Base-by-base conservation (phyloP, 2,113 vertebrate species). In the Litocranius walleri region DNA sequence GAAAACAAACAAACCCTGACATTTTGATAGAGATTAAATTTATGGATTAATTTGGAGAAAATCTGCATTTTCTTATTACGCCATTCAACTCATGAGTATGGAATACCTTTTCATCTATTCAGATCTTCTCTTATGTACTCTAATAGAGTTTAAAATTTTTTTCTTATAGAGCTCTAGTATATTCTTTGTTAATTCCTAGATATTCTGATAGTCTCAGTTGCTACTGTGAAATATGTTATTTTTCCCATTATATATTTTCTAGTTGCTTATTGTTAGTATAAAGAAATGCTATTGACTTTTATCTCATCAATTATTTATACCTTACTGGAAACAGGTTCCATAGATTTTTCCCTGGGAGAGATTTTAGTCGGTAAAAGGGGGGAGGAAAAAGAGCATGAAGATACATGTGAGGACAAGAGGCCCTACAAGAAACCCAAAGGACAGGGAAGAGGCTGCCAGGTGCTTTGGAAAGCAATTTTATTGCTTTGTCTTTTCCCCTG, bases 291-390 rank as follows among this genome's bases (percentile, higher is more conserved):
- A 62, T 91, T 74, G 94, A 91, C 87, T 90, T 87, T 87, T 90
- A 30, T 86, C 52, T 90, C 36, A 82, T 93, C 54, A 77, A 86
- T 90, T 95, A 90, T 93, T 95, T 81, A 90, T 36, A 82, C 36
- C 36, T 91, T 33, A 45, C 61, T 77, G 54, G 11, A n/a, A 77
- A 91, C 43, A 87, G 48, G 36, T 94, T 50, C 52, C 40, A 78
- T 19, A 91, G 82, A 77, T 57, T 88, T 48, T 81, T 93, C 62
- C 13, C 45, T 57, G 33, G 54, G 33, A 82, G 43, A 91, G 74
- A 57, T 82, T 84, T 87, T 82, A 62, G 56, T 16, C 56, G 21
- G 29, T 74, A 56, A 62, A 62, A 62, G 17, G 2, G 21, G 21
- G 54, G n/a, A 64, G 48, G 33, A 62, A 61, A 33, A 88, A 48